A percentile compares a stretch with the other conserved stretches of the same genome.
Evolutionary conservation across 1,140 invertebrate species (phyloP).

Genomic region (Luehdorfia chinensis): DNA sequence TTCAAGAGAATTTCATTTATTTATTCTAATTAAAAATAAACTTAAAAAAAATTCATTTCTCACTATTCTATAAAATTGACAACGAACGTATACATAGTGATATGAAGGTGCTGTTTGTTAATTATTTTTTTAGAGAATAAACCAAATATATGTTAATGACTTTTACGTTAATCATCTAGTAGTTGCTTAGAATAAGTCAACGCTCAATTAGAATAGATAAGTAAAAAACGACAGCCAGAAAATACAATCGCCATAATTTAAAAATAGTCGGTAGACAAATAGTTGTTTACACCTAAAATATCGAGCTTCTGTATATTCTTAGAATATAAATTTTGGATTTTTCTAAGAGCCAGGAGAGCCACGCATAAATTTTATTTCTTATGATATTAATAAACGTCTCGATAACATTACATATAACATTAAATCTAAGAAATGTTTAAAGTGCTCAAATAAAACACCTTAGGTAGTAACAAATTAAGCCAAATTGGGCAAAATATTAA

Average conservation of each 20-base stretch:
- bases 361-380: no score
- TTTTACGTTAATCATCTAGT: slow-evolving; percentile 26
- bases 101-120: slow-evolving; percentile 54
- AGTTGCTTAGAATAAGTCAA: slow-evolving; percentile 42
- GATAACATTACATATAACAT: no score
- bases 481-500: no score
- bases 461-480: no score
- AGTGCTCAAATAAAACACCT: not conserved
- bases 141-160: slow-evolving; percentile 58
- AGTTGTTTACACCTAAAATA: not conserved
- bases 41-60: slow-evolving; percentile 5
- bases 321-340: no score
- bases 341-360: no score
- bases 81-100: slow-evolving; percentile 49
- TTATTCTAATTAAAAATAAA: slow-evolving; percentile 12
- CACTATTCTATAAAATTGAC: slow-evolving; percentile 20
- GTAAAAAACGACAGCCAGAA: slow-evolving; percentile 29
- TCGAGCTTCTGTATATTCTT: no score
- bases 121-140: slow-evolving; percentile 49
- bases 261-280: slow-evolving; percentile 16
- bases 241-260: slow-evolving; percentile 35
- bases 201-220: slow-evolving; percentile 56
- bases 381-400: no score
- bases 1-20: slow-evolving; percentile 12
- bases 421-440: no score